phyloP scores from a whole-genome alignment of 2,888 invertebrate species.

The Megastigmus dorsalis region DNA sequence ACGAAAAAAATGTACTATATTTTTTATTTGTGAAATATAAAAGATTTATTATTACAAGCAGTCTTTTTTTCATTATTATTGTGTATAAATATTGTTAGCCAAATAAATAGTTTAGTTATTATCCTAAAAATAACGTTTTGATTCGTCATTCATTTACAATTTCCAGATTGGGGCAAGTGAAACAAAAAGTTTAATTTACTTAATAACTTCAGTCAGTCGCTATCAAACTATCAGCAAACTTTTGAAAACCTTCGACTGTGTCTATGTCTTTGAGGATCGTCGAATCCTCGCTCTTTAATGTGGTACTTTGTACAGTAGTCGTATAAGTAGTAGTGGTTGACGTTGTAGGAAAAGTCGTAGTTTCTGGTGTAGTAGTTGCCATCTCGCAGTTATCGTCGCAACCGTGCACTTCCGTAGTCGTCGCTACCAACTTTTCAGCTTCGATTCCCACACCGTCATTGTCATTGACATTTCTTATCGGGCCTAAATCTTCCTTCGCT shows the following conservation, averaged over 20 bases:
- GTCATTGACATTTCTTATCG: constrained; percentile 22
- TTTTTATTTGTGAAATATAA: constrained; percentile 53
- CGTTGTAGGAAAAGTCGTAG: constrained; percentile 23
- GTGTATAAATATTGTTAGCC: constrained; percentile 4
- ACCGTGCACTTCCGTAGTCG: constrained; percentile 45
- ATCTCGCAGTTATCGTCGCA: constrained; percentile 15
- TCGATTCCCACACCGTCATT: constrained; percentile 55
- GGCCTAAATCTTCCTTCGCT: constrained; percentile 40
- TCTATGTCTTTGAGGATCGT: constrained; percentile 59
- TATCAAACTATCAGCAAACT: constrained; percentile 64
- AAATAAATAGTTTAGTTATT: constrained; percentile 3
- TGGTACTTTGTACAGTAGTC: constrained; percentile 4
- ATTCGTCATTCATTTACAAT: too few relatives aligned
- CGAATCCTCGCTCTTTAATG: not conserved
- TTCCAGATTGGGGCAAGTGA: too few relatives aligned
- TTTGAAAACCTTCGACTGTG: constrained; percentile 65
- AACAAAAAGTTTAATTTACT: too few relatives aligned
- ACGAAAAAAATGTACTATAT: constrained; percentile 43
- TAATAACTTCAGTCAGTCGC: constrained; percentile 61
- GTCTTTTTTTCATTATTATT: constrained; percentile 27
- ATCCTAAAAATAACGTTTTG: too few relatives aligned
- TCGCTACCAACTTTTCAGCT: constrained; percentile 51
- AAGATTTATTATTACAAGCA: constrained; percentile 45
- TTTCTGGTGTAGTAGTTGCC: constrained; percentile 2
- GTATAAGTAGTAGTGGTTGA: constrained; percentile 18